A percentile compares a stretch with the other conserved stretches of the same genome.
phyloP scores from a whole-genome alignment of 2,888 invertebrate species.

The Druceiella hillmani region DNA sequence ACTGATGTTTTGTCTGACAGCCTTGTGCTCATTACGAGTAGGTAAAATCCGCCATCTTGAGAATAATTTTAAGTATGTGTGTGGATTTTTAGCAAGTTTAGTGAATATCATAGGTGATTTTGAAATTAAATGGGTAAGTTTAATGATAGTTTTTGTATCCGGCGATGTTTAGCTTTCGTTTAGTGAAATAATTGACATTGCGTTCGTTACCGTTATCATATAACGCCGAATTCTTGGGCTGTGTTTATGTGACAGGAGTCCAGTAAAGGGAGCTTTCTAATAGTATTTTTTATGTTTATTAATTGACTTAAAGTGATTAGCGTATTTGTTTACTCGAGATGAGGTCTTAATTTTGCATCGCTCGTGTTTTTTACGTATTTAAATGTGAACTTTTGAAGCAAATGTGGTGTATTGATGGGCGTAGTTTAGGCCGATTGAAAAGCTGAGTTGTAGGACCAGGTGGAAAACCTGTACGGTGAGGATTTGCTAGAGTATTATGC shows the following conservation, averaged over 20 bases:
- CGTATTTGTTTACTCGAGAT: slow-evolving; percentile 48
- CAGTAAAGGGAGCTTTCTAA: slow-evolving; percentile 49
- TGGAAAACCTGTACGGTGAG: slow-evolving; percentile 39
- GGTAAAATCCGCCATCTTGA: slow-evolving; percentile 61
- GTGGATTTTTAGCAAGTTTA: slow-evolving; percentile 47
- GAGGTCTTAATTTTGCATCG: too few species aligned
- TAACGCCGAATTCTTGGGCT: slow-evolving; percentile 46
- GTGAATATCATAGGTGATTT: slow-evolving; percentile 44
- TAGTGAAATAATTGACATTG: slow-evolving; percentile 4
- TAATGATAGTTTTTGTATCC: slow-evolving; percentile 30
- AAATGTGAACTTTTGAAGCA: slow-evolving; percentile 44
- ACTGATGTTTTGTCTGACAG: slow-evolving; percentile 55
- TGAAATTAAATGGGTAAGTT: slow-evolving; percentile 40
- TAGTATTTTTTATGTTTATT: slow-evolving; percentile 53
- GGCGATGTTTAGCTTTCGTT: slow-evolving; percentile 1
- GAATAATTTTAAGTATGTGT: slow-evolving; percentile 57
- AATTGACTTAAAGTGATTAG: too few species aligned
- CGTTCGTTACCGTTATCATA: slow-evolving; percentile 14
- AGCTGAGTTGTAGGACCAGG: slow-evolving; percentile 34
- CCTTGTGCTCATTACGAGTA: slow-evolving; percentile 54
- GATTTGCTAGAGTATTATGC: too few species aligned
- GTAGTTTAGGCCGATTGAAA: slow-evolving; percentile 42
- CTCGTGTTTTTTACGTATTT: too few species aligned
- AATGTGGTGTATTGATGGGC: slow-evolving; percentile 52
- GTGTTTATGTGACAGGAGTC: slow-evolving; percentile 55